phyloP scores from a whole-genome alignment of 2,888 invertebrate genomes.

The Dichetophora obliterata region DNA sequence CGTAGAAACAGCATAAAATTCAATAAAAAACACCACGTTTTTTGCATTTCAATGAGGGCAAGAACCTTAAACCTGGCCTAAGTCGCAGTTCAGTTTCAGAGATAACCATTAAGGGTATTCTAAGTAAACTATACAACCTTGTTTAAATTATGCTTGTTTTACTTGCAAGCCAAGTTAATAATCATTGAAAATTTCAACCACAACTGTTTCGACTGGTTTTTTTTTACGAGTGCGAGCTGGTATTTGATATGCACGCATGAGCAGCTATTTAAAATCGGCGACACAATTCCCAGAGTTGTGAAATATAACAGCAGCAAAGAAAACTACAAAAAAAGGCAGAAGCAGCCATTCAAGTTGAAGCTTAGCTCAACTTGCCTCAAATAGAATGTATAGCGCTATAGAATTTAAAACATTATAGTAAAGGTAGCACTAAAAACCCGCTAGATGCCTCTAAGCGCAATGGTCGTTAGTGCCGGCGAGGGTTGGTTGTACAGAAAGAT shows the following conservation, averaged over 20 bases:
- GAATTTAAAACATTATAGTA: not conserved
- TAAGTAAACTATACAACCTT: too few relatives aligned
- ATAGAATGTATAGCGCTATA: not conserved
- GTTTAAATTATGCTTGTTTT: too few relatives aligned
- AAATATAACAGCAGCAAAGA: not conserved
- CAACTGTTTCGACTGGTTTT: too few relatives aligned
- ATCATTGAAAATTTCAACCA: too few relatives aligned
- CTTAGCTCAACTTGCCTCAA: slow-evolving; percentile 2
- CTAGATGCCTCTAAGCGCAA: too few relatives aligned
- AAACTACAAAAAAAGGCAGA: not conserved
- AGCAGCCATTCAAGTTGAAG: slow-evolving; percentile 30
- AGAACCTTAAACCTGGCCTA: slow-evolving; percentile 15
- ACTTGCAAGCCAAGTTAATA: too few relatives aligned
- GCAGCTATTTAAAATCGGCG: not conserved
- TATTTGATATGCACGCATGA: slow-evolving; percentile 2
- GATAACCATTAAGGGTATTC: too few relatives aligned
- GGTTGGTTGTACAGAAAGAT: not conserved
- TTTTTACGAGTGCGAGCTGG: not conserved
- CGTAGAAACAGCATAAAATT: slow-evolving; percentile 9
- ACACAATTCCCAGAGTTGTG: slow-evolving; percentile 16
- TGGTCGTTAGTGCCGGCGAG: too few relatives aligned
- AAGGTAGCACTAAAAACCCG: too few relatives aligned
- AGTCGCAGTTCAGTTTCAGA: too few relatives aligned
- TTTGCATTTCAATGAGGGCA: slow-evolving; percentile 24
- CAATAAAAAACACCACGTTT: slow-evolving; percentile 27